phyloP scores from a whole-genome alignment of 2,888 invertebrate genomes.

The Drosophila tripunctata region DNA sequence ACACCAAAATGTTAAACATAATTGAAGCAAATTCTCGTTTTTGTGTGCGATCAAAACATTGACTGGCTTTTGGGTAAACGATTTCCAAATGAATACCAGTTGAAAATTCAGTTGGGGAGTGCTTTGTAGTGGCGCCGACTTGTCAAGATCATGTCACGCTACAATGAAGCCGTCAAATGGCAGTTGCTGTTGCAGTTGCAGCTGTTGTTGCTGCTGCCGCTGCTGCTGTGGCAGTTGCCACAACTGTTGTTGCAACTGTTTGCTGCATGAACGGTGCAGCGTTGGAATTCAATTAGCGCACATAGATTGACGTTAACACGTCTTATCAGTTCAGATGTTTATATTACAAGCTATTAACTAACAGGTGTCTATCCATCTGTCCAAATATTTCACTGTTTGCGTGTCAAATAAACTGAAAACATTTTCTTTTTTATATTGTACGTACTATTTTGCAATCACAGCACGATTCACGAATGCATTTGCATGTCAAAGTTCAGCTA shows the following conservation, averaged over 20 bases:
- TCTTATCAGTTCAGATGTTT: slow-evolving; percentile 56
- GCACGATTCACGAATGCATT: slow-evolving; percentile 33
- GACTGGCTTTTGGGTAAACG: slow-evolving; percentile 28
- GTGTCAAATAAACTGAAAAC: slow-evolving; percentile 1
- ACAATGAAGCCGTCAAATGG: slow-evolving; percentile 60
- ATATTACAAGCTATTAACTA: slow-evolving; percentile 9
- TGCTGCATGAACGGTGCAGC: slow-evolving; percentile 22
- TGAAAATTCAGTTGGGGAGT: not conserved
- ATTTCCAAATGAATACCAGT: slow-evolving; percentile 30
- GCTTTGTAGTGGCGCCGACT: slow-evolving; percentile 51
- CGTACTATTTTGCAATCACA: slow-evolving; percentile 38
- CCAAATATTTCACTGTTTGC: slow-evolving; percentile 3
- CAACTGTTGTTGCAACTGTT: slow-evolving; percentile 33
- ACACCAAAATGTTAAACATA: slow-evolving; percentile 40
- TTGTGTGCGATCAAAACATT: slow-evolving; percentile 5
- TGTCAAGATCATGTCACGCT: slow-evolving; percentile 64
- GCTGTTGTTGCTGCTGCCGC: not conserved
- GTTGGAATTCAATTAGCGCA: slow-evolving; percentile 58
- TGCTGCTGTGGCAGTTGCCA: slow-evolving; percentile 20
- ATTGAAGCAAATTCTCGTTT: slow-evolving; percentile 19
- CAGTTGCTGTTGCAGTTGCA: slow-evolving; percentile 14
- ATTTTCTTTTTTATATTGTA: not conserved
- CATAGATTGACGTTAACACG: slow-evolving; percentile 33
- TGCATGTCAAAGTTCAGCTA: slow-evolving; percentile 63
- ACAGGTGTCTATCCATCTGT: slow-evolving; percentile 29